Evolutionary conservation across 2,888 invertebrate species (phyloP).

Genomic region (Amaurobius ferox): DNA sequence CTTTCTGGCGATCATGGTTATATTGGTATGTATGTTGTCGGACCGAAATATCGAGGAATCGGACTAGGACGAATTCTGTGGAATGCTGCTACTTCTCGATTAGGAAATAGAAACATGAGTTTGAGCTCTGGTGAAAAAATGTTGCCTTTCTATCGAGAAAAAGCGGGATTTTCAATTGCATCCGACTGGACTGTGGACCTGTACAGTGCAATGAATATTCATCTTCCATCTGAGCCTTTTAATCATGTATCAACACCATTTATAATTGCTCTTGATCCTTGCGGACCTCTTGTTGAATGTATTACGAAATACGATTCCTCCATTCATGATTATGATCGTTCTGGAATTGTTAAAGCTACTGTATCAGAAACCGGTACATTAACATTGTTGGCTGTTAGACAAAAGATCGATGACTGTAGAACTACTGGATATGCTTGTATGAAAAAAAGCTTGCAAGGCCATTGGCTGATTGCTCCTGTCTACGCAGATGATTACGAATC

Average conservation of each 20-base stretch:
- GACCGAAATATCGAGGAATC: constrained; percentile 56
- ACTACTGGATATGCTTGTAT: constrained; percentile 72
- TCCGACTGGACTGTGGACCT: constrained; percentile 73
- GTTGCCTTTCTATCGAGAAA: constrained; percentile 70
- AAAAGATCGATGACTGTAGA: constrained; percentile 8
- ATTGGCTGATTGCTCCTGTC: constrained; percentile 73
- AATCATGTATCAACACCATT: not conserved
- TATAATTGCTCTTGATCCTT: constrained; percentile 25
- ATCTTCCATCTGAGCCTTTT: constrained; percentile 21
- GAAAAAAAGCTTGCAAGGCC: constrained; percentile 71
- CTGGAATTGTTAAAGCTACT: constrained; percentile 65
- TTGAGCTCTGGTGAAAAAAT: constrained; percentile 71
- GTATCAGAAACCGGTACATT: constrained; percentile 66
- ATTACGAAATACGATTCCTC: constrained; percentile 67
- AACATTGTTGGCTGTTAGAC: constrained; percentile 58
- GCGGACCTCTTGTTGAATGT: constrained; percentile 25
- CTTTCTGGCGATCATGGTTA: constrained; percentile 72
- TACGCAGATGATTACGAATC: constrained; percentile 72
- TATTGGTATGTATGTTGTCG: constrained; percentile 73
- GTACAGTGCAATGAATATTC: constrained; percentile 26
- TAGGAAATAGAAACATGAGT: constrained; percentile 72
- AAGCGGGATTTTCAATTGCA: constrained; percentile 66
- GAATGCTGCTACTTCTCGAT: constrained; percentile 72
- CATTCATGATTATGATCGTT: constrained; percentile 71
- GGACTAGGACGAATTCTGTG: constrained; percentile 73